A percentile compares a stretch with the other conserved stretches of the same genome.
Evolutionary conservation across 2,113 vertebrate species (phyloP).

Genomic region (Lutjanus erythropterus): DNA sequence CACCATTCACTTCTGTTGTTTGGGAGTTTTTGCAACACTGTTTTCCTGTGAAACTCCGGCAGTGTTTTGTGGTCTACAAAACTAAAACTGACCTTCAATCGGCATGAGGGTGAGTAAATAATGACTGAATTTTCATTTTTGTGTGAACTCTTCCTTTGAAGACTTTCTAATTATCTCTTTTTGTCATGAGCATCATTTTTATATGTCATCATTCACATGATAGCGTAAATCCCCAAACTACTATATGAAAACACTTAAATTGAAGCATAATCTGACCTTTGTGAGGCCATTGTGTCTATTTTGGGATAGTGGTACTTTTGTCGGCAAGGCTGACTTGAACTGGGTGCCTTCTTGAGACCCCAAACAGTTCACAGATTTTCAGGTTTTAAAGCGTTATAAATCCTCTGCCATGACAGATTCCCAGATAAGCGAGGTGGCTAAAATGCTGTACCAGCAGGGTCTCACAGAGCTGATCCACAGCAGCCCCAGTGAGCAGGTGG

Average conservation of each 20-base stretch:
- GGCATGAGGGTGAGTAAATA: no score
- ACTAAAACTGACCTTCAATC: no score
- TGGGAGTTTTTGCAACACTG: no score
- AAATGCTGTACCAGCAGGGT: slow-evolving; percentile 89
- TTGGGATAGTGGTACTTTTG: neutral
- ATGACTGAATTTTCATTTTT: no score
- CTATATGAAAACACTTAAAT: neutral
- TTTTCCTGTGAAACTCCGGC: no score
- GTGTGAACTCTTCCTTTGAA: no score
- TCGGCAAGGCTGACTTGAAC: neutral
- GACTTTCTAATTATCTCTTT: no score
- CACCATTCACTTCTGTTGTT: no score
- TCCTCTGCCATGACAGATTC: slow-evolving; percentile 77
- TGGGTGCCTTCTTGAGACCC: neutral
- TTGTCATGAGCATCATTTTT: no score
- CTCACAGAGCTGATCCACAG: slow-evolving; percentile 85
- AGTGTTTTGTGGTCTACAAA: no score
- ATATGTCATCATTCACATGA: neutral
- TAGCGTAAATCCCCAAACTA: neutral
- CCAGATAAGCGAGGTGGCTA: slow-evolving; percentile 87
- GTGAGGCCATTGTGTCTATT: neutral
- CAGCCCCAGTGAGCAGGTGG: slow-evolving; percentile 87
- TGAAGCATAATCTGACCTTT: neutral
- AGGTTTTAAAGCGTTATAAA: neutral
- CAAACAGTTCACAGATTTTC: neutral